Base-by-base conservation (phyloP, 2,888 invertebrate species). In the Hipparchia sbordonii region DNA sequence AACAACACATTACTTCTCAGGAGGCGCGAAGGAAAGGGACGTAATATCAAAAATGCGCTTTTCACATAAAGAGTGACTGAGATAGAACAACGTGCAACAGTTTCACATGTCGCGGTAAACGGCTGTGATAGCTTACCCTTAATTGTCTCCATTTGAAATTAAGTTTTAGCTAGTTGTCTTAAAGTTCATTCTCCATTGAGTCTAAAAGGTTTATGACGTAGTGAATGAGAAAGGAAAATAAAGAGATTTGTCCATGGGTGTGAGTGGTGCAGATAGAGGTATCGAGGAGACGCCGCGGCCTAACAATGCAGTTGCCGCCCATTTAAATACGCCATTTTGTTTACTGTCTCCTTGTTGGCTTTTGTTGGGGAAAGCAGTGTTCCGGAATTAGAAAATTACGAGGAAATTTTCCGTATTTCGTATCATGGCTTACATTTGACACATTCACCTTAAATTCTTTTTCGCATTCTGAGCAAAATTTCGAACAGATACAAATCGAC, bases 321-420 rank as follows among this genome's bases (percentile, higher is more conserved):
- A 92, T 93, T 93, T 93, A 93, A 93, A 92, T 92, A 91, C 93
- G 93, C 93, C 93, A 93, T 93, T 92, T 93, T 93, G 93, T 93
- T 88, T 88, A 91, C 89, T 88, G 90, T 91, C 92, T 91, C 90
- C 88, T 87, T 87, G 83, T 84, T 84, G 82, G 86, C 88, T 87
- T 91, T 89, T 91, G 88, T 88, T 86, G 87, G 87, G 88, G 87
- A 87, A 91, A 90, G 90, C 89, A 86, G 84, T 90, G 90, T 91
- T 91, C 89, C 89, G 86, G 87, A 87, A 87, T 89, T 89, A 91
- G 84, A 85, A 88, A 91, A 91, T 92, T 90, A 89, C 88, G 88
- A 88, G 90, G 90, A 92, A 90, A 91, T 89, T 92, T 92, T 92
- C 89, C 86, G 84, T 84, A 84, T 87, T 87, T 85, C 80, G 67